A percentile compares a stretch with the other conserved stretches of the same genome.
phyloP scores from a whole-genome alignment of 2,797 vertebrate genomes.

The Okamejei kenojei region DNA sequence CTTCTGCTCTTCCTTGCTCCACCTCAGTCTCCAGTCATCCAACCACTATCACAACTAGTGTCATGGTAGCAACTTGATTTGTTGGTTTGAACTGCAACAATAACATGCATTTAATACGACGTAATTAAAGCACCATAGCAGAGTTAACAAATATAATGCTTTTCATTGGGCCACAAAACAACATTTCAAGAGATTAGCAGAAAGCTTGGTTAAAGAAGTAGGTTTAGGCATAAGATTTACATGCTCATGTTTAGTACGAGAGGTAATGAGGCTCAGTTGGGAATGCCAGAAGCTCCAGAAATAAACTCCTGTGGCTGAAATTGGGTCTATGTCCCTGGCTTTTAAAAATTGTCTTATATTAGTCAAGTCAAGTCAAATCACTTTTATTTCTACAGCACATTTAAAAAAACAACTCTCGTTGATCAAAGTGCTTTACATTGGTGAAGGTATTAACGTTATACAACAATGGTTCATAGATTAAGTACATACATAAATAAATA shows the following conservation, averaged over 20 bases:
- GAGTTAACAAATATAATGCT: not conserved
- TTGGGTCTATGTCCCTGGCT: too few species aligned
- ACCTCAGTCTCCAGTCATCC: too few species aligned
- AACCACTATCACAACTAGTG: too few species aligned
- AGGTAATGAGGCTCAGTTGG: not conserved
- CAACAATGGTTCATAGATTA: too few species aligned
- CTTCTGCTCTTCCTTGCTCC: too few species aligned
- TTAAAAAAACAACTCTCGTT: too few species aligned
- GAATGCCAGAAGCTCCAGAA: not conserved
- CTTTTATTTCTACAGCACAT: too few species aligned
- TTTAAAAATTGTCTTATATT: not conserved
- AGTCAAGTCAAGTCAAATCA: too few species aligned
- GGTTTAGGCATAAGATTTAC: not conserved
- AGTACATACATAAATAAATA: too few species aligned
- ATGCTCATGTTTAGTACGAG: not conserved
- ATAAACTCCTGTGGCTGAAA: not conserved
- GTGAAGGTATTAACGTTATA: too few species aligned
- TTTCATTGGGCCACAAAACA: not conserved
- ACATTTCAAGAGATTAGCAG: not conserved
- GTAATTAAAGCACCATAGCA: not conserved
- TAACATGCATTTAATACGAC: not conserved
- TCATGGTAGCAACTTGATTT: not conserved
- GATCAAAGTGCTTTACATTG: too few species aligned
- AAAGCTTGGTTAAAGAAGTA: not conserved
- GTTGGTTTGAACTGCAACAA: not conserved